A percentile compares a stretch with the other conserved stretches of the same genome.
Evolutionary conservation across 2,113 vertebrate genomes (phyloP).

Genomic region (Tympanuchus pallidicinctus): DNA sequence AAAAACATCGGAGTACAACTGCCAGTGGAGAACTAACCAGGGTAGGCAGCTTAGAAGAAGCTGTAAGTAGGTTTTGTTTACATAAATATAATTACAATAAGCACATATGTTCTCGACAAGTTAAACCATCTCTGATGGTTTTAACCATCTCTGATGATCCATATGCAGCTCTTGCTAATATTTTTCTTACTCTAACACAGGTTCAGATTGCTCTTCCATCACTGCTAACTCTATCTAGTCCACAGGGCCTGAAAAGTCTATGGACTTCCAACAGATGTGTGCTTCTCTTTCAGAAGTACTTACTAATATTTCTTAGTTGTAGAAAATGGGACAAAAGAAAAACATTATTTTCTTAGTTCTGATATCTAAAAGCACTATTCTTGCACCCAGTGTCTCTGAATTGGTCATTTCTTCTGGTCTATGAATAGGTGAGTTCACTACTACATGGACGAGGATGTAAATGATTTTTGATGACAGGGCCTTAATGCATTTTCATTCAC

Average conservation of each 20-base stretch:
- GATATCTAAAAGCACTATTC: not conserved
- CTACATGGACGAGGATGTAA: not conserved
- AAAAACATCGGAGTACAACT: not conserved
- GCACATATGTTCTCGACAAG: not conserved
- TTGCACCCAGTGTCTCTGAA: not conserved
- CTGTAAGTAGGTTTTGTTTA: not conserved
- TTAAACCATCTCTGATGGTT: not conserved
- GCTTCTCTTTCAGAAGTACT: not conserved
- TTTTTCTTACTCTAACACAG: not conserved
- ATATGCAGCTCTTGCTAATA: not conserved
- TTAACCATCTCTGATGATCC: not conserved
- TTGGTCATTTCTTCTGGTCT: not conserved
- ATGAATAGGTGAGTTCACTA: not conserved
- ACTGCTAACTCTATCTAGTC: not conserved
- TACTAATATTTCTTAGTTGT: not conserved
- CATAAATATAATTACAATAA: not conserved
- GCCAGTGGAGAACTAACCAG: not conserved
- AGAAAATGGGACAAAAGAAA: not conserved
- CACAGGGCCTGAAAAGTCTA: not conserved
- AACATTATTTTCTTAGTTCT: not conserved
- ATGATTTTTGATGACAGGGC: not conserved
- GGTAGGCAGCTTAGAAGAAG: not conserved
- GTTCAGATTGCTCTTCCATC: not conserved
- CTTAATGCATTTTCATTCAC: slow-evolving; percentile 14
- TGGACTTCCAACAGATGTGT: not conserved